Base-by-base conservation (phyloP, 2,113 vertebrate genomes). In the Nibea albiflora region DNA sequence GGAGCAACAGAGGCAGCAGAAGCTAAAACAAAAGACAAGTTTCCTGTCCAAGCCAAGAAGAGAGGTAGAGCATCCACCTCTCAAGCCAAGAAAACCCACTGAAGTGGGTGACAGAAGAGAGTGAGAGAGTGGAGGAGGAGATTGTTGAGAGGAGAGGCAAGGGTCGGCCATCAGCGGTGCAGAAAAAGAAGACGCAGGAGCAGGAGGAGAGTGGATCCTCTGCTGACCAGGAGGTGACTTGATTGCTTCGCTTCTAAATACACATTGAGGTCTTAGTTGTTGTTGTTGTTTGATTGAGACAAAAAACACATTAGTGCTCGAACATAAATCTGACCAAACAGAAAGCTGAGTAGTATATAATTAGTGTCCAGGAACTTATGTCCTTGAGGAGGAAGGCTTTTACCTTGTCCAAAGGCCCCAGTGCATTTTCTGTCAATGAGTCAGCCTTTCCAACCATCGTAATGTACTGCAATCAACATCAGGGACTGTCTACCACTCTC, bases 191-290 rank as follows among this genome's bases (percentile, higher is more conserved):
- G 50, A 78, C 64, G 39, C 81, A 86, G 22, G 49, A 50, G 57
- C 69, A 39, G 17, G 75, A 75, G 65, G 81, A 87, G 17, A 64
- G 39, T 28, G 53, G 17, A 3, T 1, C 74, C 11, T 79, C 87
- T 35, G 62, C n/a, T 12, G 42, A 80, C 14, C 79, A 53, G 66
- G 56, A 92, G 91, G 92, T 93, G 81, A 92, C 56, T 62, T 24
- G 0, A 63, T 50, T 7, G 20, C 22, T 39, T 76, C 2, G 58
- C 5, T 16, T 77, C 56, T 42, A 70, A 57, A 76, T 19, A 44
- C 67, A 11, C 35, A 2, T 42, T 58, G 9, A 52, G 57, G 50
- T 44, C 3, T 19, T 3, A 26, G 11, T 11, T 31, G 10, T 24
- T 4, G 19, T 46, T 26, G 54, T 11, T 56, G 44, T 80, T 79